A percentile compares a stretch with the other conserved stretches of the same genome.
These are phyloP conservation scores for Melikaiella ostensackeni DNA, from an alignment of 2,888 invertebrate genomes.

Conservation along the genomic window DNA sequence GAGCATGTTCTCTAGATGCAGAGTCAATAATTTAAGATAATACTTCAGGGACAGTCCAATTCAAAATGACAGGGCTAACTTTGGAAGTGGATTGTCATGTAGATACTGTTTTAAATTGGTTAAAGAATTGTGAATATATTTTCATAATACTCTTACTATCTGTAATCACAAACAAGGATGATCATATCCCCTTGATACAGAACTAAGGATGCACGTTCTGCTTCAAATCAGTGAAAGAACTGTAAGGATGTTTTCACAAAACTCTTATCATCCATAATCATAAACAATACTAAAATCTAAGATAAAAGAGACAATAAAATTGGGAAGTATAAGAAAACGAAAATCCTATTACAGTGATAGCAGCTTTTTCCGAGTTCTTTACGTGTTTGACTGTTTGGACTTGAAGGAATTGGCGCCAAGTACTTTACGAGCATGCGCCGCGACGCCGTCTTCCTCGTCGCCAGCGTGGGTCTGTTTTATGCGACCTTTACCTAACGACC, in stretches of 20 bases:
- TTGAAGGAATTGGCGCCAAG: slow-evolving; percentile 72
- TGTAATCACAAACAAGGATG: no score
- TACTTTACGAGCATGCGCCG: slow-evolving; percentile 69
- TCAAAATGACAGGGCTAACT: no score
- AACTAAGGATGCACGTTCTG: no score
- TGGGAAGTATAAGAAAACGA: background rate
- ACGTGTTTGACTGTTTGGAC: slow-evolving; percentile 46
- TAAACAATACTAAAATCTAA: background rate
- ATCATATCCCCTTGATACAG: no score
- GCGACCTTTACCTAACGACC: slow-evolving; percentile 74
- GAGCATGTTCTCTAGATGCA: no score
- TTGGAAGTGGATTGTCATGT: background rate
- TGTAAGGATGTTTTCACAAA: no score
- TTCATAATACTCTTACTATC: background rate
- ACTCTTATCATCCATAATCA: no score
- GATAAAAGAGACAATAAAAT: slow-evolving; percentile 8
- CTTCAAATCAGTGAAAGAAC: background rate
- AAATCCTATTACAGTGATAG: slow-evolving; percentile 46
- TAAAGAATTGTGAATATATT: background rate
- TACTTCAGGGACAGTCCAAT: no score
- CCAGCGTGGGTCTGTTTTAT: slow-evolving; percentile 70
- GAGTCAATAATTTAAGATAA: no score
- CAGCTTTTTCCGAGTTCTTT: slow-evolving; percentile 46
- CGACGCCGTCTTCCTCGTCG: slow-evolving; percentile 54
- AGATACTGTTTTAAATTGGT: background rate